Conservation (phyloP, 30 jellyfish, hydroid and myxozoan species). For the Aurelia aurita region DNA sequence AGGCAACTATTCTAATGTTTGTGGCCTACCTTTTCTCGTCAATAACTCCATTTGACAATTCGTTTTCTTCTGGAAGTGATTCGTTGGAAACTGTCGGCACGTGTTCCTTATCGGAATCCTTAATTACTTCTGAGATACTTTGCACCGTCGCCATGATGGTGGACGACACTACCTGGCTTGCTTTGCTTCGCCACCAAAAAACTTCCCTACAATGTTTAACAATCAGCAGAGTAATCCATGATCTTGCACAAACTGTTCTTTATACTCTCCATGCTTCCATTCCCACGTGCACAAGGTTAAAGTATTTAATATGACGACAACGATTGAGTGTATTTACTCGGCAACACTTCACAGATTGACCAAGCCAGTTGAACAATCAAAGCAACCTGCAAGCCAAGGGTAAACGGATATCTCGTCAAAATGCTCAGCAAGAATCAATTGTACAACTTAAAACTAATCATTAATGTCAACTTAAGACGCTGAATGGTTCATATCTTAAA, state of each 20-base stretch:
- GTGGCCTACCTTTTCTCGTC: constrained; percentile 48
- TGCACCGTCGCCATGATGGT: constrained; percentile 72
- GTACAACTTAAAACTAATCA: not conserved
- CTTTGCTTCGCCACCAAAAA: not conserved
- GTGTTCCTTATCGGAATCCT: constrained; percentile 60
- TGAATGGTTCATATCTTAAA: no score
- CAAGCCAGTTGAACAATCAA: constrained; percentile 85
- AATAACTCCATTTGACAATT: constrained; percentile 9
- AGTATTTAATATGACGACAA: constrained; percentile 48
- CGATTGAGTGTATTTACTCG: constrained; percentile 33
- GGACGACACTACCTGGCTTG: constrained; percentile 1
- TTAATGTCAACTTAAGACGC: not conserved
- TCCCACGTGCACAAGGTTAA: constrained; percentile 38
- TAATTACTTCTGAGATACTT: constrained; percentile 53
- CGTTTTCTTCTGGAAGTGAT: not conserved
- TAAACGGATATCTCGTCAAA: constrained; percentile 68
- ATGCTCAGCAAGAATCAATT: not conserved
- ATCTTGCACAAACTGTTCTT: not conserved
- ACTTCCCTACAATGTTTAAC: not conserved
- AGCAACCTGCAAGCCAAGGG: constrained; percentile 78
- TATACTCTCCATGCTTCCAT: not conserved
- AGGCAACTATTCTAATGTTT: no score
- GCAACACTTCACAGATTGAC: constrained; percentile 68
- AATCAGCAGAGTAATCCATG: not conserved
- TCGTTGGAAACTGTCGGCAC: constrained; percentile 44